Evolutionary conservation across 1,140 invertebrate species (phyloP), one percentile per base, ranked within the genome.

Genomic region (Caenorhabditis brenneri): DNA sequence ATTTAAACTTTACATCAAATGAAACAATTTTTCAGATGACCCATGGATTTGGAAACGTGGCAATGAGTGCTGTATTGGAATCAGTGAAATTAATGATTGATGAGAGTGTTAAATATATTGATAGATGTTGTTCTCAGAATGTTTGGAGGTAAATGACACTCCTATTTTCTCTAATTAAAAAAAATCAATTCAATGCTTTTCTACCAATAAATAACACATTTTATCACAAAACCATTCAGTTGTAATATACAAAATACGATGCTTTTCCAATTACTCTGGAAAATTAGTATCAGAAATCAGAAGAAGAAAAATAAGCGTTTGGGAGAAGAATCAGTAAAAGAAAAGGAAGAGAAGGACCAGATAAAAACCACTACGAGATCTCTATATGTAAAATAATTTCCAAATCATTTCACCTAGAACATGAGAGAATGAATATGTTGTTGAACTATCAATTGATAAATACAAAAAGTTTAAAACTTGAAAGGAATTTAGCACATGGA

Each of bases 31-130:
- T 69, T 49, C 29, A 82, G 81, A 82, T 82, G 81, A 84, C 83
- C n/a, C 83, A 84, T 53, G 83, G 83, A 16, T 84, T 84, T 33
- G 83, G 83, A 42, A 53, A 51, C 24, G 49, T 79, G 24, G 83
- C 83, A 31, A 79, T 84, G 55, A 27, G 51, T 22, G 74, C 83
- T 29, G 83, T 79, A 5, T 29, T 84, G 24, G 69, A 79, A 49
- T 79, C 78, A 22, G 83, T 81, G 1, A 39, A 60, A 10, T 16
- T 74, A 16, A 49, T 69, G 53, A 65, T 83, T 24, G 82, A 84
- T 6, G 85, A 86, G 48, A 84, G 81, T 46, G 58, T 86, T 29
- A 83, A 83, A 22, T 49, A 80, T 29, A 79, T 86, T 29, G 85
- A 86, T 49, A 55, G 81, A 31, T 65, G 31, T 22, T 82, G 81